Percentiles rank a stretch among this genome's conserved stretches.
These are phyloP conservation scores for Thymallus thymallus DNA, from an alignment of 2,113 vertebrate genomes.

Conservation along the genomic window DNA sequence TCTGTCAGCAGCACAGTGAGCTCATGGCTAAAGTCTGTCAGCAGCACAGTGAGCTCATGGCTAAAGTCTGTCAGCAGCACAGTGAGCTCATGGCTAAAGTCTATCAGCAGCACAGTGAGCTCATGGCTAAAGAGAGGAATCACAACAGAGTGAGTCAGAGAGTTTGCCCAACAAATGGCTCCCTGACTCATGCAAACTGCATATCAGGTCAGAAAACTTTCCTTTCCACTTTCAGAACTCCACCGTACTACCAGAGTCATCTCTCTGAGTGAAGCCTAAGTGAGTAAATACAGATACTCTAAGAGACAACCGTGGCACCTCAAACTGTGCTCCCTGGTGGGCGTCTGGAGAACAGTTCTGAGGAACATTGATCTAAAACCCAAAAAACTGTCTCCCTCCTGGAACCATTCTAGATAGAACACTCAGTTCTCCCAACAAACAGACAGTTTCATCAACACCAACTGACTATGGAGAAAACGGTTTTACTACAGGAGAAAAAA, in stretches of 20 bases:
- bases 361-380: not conserved
- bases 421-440: not conserved
- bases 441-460: too few relatives aligned
- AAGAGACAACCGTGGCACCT: slow-evolving; percentile 10
- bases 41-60: too few relatives aligned
- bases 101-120: not conserved
- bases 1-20: too few relatives aligned
- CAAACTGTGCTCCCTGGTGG: slow-evolving; percentile 53
- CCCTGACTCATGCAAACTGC: slow-evolving; percentile 29
- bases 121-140: slow-evolving; percentile 30
- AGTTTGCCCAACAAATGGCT: slow-evolving; percentile 43
- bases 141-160: slow-evolving; percentile 18
- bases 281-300: slow-evolving; percentile 26
- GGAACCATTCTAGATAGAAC: not conserved
- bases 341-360: slow-evolving; percentile 4
- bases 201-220: not conserved
- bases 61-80: not conserved
- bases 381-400: not conserved
- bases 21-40: too few relatives aligned
- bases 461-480: too few relatives aligned
- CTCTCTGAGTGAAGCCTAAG: not conserved
- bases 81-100: slow-evolving; percentile 18
- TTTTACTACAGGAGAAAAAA: too few relatives aligned
- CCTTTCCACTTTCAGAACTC: not conserved
- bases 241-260: slow-evolving; percentile 13